Evolutionary conservation across 2,888 invertebrate genomes (phyloP).

Genomic region (Sphinx pinastri): DNA sequence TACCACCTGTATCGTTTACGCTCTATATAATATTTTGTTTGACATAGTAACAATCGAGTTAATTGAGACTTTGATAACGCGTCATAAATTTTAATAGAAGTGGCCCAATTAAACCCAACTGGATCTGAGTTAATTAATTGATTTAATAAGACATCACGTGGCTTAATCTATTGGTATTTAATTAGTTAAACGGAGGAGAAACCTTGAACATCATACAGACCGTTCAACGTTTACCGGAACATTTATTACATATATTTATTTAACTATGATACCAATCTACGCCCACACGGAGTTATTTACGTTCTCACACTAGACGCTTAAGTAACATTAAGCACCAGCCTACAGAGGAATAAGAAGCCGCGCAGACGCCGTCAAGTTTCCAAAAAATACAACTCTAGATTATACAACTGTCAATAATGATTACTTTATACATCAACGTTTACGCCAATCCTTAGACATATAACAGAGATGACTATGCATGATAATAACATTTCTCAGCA

Average conservation of each 20-base stretch:
- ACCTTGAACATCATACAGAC: not conserved
- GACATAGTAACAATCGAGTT: constrained; percentile 44
- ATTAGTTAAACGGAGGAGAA: not conserved
- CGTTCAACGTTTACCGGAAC: not conserved
- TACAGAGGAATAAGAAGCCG: no score
- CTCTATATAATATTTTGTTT: constrained; percentile 41
- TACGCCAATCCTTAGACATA: not conserved
- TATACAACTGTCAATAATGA: no score
- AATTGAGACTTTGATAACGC: constrained; percentile 55
- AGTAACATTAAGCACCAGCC: no score
- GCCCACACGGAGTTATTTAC: no score
- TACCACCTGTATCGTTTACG: constrained; percentile 50
- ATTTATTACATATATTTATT: no score
- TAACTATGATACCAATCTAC: no score
- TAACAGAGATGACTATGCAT: not conserved
- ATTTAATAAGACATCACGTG: constrained; percentile 45
- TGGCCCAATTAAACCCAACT: constrained; percentile 49
- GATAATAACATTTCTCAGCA: not conserved
- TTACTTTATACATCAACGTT: no score
- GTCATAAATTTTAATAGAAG: constrained; percentile 51
- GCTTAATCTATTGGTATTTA: constrained; percentile 27
- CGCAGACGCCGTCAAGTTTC: no score
- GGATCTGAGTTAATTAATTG: constrained; percentile 48
- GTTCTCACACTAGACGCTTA: no score
- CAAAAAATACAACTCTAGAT: no score